A percentile compares a stretch with the other conserved stretches of the same genome.
Conservation (phyloP, 1,140 invertebrate genomes). For the Sitobion miscanthi region DNA sequence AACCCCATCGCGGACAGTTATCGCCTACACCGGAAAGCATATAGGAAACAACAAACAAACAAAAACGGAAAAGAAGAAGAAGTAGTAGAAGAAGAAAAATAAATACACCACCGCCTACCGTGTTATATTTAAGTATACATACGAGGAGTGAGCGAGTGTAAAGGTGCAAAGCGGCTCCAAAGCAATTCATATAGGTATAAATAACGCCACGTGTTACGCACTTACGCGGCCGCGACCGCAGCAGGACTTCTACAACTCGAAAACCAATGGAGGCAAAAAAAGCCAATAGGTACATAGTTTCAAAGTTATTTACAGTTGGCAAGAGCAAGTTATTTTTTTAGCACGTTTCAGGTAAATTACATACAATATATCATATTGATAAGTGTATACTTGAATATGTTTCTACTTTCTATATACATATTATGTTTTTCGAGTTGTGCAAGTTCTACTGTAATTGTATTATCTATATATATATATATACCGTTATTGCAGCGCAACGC, state of each 20-base stretch:
- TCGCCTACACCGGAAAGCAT: slow-evolving; percentile 53
- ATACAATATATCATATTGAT: background rate
- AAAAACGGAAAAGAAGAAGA: background rate
- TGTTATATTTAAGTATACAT: background rate
- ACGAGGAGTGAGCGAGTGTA: background rate
- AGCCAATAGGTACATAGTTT: no score
- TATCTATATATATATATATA: background rate
- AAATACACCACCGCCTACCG: background rate
- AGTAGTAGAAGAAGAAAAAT: background rate
- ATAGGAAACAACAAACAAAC: slow-evolving; percentile 25
- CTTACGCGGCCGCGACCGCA: background rate
- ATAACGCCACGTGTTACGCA: slow-evolving; percentile 1
- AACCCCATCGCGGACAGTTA: background rate
- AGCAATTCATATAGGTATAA: background rate
- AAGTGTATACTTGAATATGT: no score
- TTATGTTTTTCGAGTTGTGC: background rate
- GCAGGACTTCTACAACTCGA: background rate
- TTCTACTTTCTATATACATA: background rate
- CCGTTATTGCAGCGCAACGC: background rate
- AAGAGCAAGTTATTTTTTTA: background rate
- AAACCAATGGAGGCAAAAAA: background rate
- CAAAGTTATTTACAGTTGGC: background rate
- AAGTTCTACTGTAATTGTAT: background rate
- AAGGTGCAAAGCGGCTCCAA: slow-evolving; percentile 11
- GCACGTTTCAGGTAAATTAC: background rate